Percentiles rank a stretch among this genome's conserved stretches.
phyloP scores from a whole-genome alignment of 35 echinoderm and acorn worm species.

The Heliocidaris erythrogramma region DNA sequence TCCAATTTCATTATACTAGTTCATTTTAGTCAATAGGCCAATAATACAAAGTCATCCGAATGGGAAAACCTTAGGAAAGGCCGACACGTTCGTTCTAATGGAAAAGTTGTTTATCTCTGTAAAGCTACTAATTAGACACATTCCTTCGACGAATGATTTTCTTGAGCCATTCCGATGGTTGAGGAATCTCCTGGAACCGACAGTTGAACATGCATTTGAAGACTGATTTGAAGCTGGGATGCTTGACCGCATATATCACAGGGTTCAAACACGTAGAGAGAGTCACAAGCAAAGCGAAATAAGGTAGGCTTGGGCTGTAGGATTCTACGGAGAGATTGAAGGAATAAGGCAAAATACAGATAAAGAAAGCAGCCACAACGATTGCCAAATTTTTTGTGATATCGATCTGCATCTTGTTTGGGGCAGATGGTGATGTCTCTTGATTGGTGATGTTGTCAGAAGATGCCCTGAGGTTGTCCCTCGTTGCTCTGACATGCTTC shows the following conservation, averaged over 20 bases:
- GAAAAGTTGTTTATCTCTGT: too few species aligned
- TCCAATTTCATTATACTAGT: too few species aligned
- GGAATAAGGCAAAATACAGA: constrained; percentile 60
- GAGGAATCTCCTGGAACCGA: constrained; percentile 59
- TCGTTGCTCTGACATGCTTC: constrained; percentile 58
- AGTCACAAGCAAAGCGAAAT: constrained; percentile 42
- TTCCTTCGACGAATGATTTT: neutral
- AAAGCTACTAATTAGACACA: neutral
- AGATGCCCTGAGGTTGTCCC: neutral
- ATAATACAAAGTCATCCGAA: too few species aligned
- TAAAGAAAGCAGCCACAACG: constrained; percentile 60
- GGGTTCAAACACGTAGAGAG: constrained; percentile 61
- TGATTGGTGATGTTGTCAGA: neutral
- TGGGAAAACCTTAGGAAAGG: too few species aligned
- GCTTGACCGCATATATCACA: too few species aligned
- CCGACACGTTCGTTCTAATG: too few species aligned
- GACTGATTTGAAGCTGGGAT: too few species aligned
- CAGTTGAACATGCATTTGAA: constrained; percentile 59
- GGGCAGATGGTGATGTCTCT: neutral
- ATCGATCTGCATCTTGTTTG: constrained; percentile 44
- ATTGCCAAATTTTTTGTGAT: constrained; percentile 81
- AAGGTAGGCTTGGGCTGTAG: constrained; percentile 8
- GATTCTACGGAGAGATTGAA: constrained; percentile 27
- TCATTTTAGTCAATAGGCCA: too few species aligned
- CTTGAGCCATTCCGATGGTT: constrained; percentile 52